Evolutionary conservation across 2,888 invertebrate species (phyloP).

Genomic region (Lycocerus yunnanus): DNA sequence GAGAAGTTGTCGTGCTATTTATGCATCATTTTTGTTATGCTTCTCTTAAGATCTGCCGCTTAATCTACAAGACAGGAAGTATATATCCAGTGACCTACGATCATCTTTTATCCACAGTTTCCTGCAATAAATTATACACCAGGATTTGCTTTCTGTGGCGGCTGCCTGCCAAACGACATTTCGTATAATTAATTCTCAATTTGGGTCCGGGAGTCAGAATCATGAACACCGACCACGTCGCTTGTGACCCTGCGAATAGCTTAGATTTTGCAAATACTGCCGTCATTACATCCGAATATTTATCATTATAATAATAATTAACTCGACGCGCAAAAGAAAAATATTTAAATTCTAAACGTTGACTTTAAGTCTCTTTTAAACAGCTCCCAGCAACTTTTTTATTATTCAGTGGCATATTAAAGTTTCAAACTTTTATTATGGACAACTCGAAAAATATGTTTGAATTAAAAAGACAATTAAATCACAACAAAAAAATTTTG

Average conservation of each 20-base stretch:
- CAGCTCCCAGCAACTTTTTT: neutral
- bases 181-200: constrained; percentile 40
- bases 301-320: neutral
- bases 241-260: constrained; percentile 21
- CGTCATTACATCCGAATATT: constrained; percentile 1
- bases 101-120: constrained; percentile 34
- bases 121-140: constrained; percentile 39
- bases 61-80: constrained; percentile 24
- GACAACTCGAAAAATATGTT: neutral
- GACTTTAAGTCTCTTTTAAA: neutral
- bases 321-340: neutral
- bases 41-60: constrained; percentile 21
- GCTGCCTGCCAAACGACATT: constrained; percentile 41
- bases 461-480: neutral
- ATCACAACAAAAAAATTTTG: neutral
- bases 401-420: neutral
- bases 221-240: constrained; percentile 27
- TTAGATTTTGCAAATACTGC: constrained; percentile 14
- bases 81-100: constrained; percentile 32
- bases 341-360: neutral
- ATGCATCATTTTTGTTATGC: constrained; percentile 23
- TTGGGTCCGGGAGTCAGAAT: constrained; percentile 29
- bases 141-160: constrained; percentile 28
- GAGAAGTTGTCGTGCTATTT: neutral
- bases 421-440: neutral